Evolutionary conservation across 2,888 invertebrate species (phyloP).

Genomic region (Pharmacophagus antenor): DNA sequence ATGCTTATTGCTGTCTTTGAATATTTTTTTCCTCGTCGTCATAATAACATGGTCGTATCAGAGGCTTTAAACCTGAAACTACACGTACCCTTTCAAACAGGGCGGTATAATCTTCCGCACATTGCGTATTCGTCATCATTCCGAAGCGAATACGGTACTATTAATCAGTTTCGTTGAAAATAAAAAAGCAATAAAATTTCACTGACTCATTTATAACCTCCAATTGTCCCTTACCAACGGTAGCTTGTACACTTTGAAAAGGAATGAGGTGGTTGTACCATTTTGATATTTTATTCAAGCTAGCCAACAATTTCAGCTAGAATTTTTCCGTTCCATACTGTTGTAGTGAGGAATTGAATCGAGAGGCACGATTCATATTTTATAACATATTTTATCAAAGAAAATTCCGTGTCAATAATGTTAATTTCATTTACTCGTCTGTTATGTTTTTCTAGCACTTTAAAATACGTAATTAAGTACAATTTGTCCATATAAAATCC

Average conservation of each 20-base stretch:
- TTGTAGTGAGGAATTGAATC: too few species aligned
- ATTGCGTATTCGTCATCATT: constrained; percentile 60
- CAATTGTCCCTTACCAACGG: constrained; percentile 53
- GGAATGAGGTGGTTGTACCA: not conserved
- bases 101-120: constrained; percentile 38
- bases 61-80: not conserved
- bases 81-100: constrained; percentile 21
- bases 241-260: constrained; percentile 34
- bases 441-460: too few species aligned
- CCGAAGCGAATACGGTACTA: constrained; percentile 67
- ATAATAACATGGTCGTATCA: constrained; percentile 12
- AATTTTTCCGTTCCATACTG: too few species aligned
- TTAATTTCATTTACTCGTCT: too few species aligned
- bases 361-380: too few species aligned
- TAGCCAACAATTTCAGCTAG: too few species aligned
- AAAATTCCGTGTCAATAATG: too few species aligned
- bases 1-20: too few species aligned
- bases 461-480: too few species aligned
- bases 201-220: constrained; percentile 71
- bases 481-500: too few species aligned
- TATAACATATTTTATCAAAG: too few species aligned
- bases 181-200: constrained; percentile 64
- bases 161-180: constrained; percentile 67
- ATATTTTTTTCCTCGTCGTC: constrained; percentile 6
- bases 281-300: constrained; percentile 1